These are phyloP conservation scores for Elysia crispata DNA, from an alignment of 2,888 invertebrate genomes.

Conservation along the genomic window DNA sequence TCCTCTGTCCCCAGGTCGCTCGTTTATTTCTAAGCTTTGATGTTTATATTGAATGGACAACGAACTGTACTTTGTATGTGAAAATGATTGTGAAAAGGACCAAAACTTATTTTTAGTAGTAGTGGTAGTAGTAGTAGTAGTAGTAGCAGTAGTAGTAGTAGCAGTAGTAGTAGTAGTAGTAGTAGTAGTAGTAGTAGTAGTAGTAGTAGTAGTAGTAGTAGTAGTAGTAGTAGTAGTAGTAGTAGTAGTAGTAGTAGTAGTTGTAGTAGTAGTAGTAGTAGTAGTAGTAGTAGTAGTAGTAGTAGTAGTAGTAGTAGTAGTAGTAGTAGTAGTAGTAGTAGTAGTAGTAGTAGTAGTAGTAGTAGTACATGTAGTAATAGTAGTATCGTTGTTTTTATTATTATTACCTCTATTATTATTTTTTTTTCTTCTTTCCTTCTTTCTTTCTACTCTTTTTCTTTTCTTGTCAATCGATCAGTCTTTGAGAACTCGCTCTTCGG, in stretches of 20 bases:
- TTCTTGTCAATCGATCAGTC: too few relatives aligned
- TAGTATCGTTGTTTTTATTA: too few relatives aligned
- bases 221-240: neutral
- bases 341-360: neutral
- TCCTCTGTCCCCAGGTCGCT: too few relatives aligned
- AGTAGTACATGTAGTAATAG: neutral
- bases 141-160: conserved; percentile 4
- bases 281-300: neutral
- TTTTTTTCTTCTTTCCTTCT: too few relatives aligned
- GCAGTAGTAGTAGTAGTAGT: conserved; percentile 4
- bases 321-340: neutral
- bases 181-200: conserved; percentile 9
- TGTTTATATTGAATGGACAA: too few relatives aligned
- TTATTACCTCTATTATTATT: too few relatives aligned
- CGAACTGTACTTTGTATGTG: too few relatives aligned
- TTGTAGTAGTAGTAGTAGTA: neutral
- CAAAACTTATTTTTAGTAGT: too few relatives aligned
- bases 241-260: neutral
- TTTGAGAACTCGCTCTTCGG: too few relatives aligned
- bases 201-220: neutral
- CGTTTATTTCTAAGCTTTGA: too few relatives aligned
- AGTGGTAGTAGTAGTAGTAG: too few relatives aligned
- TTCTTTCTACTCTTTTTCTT: too few relatives aligned
- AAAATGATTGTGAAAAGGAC: neutral
- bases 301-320: neutral